These are phyloP conservation scores for Larimichthys crocea DNA, from an alignment of 2,113 vertebrate species.

Conservation along the genomic window DNA sequence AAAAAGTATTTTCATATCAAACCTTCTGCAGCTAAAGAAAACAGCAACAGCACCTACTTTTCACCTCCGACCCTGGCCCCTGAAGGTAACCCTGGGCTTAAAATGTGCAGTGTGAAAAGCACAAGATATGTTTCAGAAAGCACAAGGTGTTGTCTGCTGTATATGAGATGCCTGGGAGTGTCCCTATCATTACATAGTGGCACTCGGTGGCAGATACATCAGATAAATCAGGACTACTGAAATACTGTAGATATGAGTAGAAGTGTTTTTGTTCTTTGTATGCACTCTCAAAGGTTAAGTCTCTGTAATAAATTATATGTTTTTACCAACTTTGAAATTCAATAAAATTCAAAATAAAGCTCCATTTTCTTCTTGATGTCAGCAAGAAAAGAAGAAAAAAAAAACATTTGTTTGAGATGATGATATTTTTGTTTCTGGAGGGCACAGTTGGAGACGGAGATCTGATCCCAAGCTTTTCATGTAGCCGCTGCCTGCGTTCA, in stretches of 20 bases:
- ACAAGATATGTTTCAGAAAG: constrained; percentile 13
- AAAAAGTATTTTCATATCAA: background rate
- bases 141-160: background rate
- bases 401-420: constrained; percentile 6
- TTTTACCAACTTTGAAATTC: constrained; percentile 21
- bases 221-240: constrained; percentile 1
- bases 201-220: constrained; percentile 7
- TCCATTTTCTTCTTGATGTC: constrained; percentile 27
- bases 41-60: background rate
- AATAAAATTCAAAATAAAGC: constrained; percentile 39
- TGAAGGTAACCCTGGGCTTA: constrained; percentile 25
- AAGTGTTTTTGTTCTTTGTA: background rate
- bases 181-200: constrained; percentile 17
- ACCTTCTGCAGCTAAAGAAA: background rate
- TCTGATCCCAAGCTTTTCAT: constrained; percentile 7
- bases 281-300: constrained; percentile 27
- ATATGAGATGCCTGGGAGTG: constrained; percentile 8
- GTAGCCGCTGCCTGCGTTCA: background rate
- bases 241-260: background rate
- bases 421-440: background rate
- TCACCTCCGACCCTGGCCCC: background rate
- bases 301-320: constrained; percentile 27
- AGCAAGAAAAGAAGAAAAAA: constrained; percentile 24
- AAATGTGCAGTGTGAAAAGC: constrained; percentile 53
- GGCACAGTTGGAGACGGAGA: background rate